Evolutionary conservation across 1,140 invertebrate genomes (phyloP), one percentile per base, ranked within the genome.

Genomic region (Brevipalpus yothersi): DNA sequence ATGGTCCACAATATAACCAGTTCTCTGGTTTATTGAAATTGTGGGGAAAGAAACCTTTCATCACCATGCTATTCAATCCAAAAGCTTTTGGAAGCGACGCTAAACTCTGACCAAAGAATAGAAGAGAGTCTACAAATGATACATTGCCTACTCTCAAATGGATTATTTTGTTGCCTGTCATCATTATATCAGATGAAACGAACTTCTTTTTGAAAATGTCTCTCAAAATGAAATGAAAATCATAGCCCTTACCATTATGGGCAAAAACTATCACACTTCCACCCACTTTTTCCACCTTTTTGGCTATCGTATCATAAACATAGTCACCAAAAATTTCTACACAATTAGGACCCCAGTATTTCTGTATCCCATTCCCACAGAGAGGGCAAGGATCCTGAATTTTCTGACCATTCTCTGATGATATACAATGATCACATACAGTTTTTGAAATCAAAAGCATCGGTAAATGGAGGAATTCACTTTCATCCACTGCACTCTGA

Each of bases 31-130:
- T 49, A n/a, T 60, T 60, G 42, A 60, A 60, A 8, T 17, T 2
- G 53, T 61, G 56, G 21, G 60, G 60, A 45, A 61, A 61, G 45
- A n/a, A 57, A 2, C 60, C 60, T 15, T 61, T 51, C 5, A 19
- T 61, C 2, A 31, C 31, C 9, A 2, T 41, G 11, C 41, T 55
- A 1, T 19, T 23, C 3, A 58, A 11, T 1, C 54, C 54, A 53
- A 61, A 61, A 3, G 55, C n/a, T 23, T 47, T 58, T 7, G 56
- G 54, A 8, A 61, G 56, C 19, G 43, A 40, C 1, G 21, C 10
- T 15, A 61, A 40, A 1, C 55, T 21, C 42, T 53, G 56, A 12
- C n/a, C 23, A 17, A 61, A 41, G 12, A 61, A 58, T 13, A 31
- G 49, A 1, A 61, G 23, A 8, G 42, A 15, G 21, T 61, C 60